These are phyloP conservation scores for Bombus terrestris DNA, from an alignment of 1,140 invertebrate genomes.

Conservation along the genomic window DNA sequence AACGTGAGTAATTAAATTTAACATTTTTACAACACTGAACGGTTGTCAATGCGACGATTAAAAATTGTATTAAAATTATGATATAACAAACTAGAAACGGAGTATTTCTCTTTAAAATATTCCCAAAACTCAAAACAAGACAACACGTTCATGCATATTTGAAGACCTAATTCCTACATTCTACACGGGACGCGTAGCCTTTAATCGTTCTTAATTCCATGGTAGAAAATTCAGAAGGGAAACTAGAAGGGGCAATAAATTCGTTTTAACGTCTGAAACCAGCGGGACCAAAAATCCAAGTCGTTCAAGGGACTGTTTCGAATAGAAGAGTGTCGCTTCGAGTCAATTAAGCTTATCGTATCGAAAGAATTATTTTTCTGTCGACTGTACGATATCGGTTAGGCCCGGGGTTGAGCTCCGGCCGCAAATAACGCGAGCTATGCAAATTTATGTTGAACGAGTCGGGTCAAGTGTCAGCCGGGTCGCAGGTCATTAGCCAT, in stretches of 20 bases:
- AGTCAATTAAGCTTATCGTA: constrained; percentile 72
- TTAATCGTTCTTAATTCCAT: neutral
- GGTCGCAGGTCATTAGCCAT: constrained; percentile 68
- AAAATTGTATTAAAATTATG: neutral
- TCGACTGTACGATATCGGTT: neutral
- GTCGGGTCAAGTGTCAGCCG: constrained; percentile 69
- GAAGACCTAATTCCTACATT: neutral
- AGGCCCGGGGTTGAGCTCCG: neutral
- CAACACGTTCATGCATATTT: neutral
- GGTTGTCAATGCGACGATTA: too few species aligned
- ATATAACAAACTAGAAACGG: neutral
- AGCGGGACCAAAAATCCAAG: neutral
- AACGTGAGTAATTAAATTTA: too few species aligned
- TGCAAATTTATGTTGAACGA: constrained; percentile 77
- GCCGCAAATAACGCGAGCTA: constrained; percentile 69
- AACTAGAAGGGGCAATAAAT: neutral
- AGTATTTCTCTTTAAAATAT: neutral
- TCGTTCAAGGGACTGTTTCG: neutral
- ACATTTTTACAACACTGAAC: too few species aligned
- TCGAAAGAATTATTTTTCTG: constrained; percentile 70
- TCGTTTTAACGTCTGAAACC: neutral
- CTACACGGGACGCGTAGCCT: fast-evolving
- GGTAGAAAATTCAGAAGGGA: neutral
- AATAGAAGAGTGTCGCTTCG: constrained; percentile 65
- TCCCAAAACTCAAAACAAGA: neutral